These are phyloP conservation scores for Onchidella celtica DNA, from an alignment of 2,888 invertebrate genomes.

Conservation along the genomic window DNA sequence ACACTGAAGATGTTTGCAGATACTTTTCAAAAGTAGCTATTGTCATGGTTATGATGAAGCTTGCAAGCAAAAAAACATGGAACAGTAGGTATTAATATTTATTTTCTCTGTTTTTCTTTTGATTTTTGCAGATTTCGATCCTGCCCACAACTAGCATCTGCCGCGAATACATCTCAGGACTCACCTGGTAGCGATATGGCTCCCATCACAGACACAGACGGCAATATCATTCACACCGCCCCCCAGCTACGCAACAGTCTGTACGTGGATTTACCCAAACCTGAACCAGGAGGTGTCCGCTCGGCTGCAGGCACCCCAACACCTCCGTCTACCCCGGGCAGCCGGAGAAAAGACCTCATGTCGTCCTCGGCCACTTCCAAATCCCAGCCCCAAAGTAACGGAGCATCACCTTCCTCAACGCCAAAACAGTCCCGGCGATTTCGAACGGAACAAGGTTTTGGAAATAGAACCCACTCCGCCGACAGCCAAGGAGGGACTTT, in stretches of 20 bases:
- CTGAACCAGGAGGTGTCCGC: conserved; percentile 20
- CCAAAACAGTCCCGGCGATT: conserved; percentile 53
- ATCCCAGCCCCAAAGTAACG: conserved; percentile 51
- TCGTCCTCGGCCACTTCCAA: conserved; percentile 52
- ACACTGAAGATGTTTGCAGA: no score
- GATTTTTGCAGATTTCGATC: conserved; percentile 51
- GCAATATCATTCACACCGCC: conserved; percentile 31
- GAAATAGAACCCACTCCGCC: conserved; percentile 34
- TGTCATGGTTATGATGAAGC: no score
- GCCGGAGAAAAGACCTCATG: conserved; percentile 63
- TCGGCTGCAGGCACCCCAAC: conserved; percentile 60
- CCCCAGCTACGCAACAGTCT: conserved; percentile 36
- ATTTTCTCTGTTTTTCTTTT: not conserved
- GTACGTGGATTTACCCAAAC: conserved; percentile 31
- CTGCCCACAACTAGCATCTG: conserved; percentile 55
- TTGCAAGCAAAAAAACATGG: no score
- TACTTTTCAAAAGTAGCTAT: no score
- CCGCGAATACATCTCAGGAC: conserved; percentile 42
- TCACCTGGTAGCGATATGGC: conserved; percentile 54
- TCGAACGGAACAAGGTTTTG: conserved; percentile 31
- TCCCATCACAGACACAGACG: conserved; percentile 42
- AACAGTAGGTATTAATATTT: no score
- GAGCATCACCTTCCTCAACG: conserved; percentile 58
- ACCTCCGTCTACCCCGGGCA: conserved; percentile 69
- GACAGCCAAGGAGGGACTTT: conserved; percentile 41